Conservation (phyloP, 2,888 invertebrate genomes). For the Drosophila prolongata region DNA sequence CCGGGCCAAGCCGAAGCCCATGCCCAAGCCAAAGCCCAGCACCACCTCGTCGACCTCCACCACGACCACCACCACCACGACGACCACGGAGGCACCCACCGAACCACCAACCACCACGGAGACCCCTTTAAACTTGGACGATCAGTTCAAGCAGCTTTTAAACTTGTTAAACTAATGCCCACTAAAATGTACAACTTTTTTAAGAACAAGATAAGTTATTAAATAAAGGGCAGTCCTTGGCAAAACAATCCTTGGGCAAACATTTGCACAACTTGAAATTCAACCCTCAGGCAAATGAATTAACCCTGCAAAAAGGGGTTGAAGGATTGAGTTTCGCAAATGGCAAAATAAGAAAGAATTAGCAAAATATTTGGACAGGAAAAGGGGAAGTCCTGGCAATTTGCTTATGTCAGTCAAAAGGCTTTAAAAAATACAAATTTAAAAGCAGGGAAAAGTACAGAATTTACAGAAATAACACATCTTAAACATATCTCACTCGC, state of each 20-base stretch:
- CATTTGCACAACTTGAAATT: conserved; percentile 18
- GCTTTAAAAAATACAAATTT: background rate
- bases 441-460: background rate
- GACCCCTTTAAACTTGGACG: conserved; percentile 52
- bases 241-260: conserved; percentile 21
- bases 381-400: background rate
- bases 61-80: conserved; percentile 64
- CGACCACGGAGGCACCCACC: conserved; percentile 43
- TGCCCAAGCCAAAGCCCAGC: conserved; percentile 27
- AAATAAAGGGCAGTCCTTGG: conserved; percentile 13
- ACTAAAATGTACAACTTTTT: conserved; percentile 19
- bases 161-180: conserved; percentile 72
- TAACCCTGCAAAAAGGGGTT: conserved; percentile 28
- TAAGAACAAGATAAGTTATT: conserved; percentile 3
- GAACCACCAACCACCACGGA: conserved; percentile 35
- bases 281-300: conserved; percentile 33
- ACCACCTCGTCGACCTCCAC: conserved; percentile 51
- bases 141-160: conserved; percentile 74
- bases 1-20: conserved; percentile 52
- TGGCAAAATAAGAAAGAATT: conserved; percentile 14
- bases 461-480: too few relatives aligned
- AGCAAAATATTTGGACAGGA: conserved; percentile 22
- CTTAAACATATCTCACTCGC: background rate
- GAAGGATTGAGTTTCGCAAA: conserved; percentile 29
- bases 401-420: conserved; percentile 1